Percentiles rank a stretch among this genome's conserved stretches.
Conservation (phyloP, 2,797 vertebrate genomes). For the Streptopelia turtur region DNA sequence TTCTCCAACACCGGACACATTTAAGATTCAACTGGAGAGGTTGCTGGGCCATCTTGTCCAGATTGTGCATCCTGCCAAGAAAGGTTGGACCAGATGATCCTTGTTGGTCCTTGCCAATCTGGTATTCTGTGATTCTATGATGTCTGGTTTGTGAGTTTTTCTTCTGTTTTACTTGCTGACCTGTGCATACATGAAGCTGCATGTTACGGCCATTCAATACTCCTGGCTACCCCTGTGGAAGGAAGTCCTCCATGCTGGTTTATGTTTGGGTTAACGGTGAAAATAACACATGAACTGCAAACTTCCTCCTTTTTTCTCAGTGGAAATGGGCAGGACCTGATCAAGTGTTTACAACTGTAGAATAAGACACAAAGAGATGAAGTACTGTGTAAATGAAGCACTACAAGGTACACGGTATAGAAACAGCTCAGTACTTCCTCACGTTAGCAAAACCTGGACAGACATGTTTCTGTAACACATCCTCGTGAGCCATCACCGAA, state of each 20-base stretch:
- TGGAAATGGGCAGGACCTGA: neutral
- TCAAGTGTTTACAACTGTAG: neutral
- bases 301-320: neutral
- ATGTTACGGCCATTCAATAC: fast-evolving
- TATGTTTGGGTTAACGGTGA: neutral
- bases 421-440: neutral
- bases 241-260: neutral
- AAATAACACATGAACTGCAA: neutral
- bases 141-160: neutral
- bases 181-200: neutral
- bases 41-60: no score
- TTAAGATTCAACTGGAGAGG: no score
- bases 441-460: neutral
- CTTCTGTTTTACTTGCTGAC: neutral
- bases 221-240: neutral
- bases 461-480: neutral
- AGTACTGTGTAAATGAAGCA: neutral
- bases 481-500: neutral
- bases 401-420: neutral
- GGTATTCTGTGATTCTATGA: neutral
- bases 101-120: no score
- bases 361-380: neutral
- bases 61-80: no score
- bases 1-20: no score
- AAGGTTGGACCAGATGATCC: no score